These are phyloP conservation scores for Leguminivora glycinivorella DNA, from an alignment of 1,140 invertebrate species.

Conservation along the genomic window DNA sequence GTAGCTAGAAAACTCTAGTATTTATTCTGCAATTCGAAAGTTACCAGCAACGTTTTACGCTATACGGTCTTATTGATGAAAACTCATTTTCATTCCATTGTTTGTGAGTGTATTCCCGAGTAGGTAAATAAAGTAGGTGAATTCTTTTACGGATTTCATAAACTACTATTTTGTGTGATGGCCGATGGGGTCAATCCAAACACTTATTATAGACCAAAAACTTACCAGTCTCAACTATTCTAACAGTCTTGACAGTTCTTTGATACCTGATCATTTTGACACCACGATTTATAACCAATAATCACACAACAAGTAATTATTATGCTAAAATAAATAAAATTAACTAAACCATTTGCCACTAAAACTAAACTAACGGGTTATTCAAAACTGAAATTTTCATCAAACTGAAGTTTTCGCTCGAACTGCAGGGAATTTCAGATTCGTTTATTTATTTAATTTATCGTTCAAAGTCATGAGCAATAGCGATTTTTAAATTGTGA, in stretches of 20 bases:
- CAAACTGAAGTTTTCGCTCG: conserved; percentile 20
- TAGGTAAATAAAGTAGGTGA: too few relatives aligned
- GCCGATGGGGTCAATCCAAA: too few relatives aligned
- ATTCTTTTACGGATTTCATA: too few relatives aligned
- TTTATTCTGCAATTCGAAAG: too few relatives aligned
- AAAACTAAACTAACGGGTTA: not conserved
- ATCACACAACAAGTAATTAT: not conserved
- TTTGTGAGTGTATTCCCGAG: too few relatives aligned
- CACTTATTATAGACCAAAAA: too few relatives aligned
- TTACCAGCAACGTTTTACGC: too few relatives aligned
- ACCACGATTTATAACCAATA: not conserved
- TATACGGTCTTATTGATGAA: too few relatives aligned
- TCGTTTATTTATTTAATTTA: conserved; percentile 24
- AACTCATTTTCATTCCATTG: too few relatives aligned
- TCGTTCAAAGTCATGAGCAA: not conserved
- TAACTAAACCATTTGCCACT: conserved; percentile 8
- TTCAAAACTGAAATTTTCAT: not conserved
- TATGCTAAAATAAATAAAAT: not conserved
- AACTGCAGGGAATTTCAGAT: conserved; percentile 2
- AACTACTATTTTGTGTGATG: too few relatives aligned
- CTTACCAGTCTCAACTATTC: conserved; percentile 12
- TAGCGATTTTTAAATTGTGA: not conserved
- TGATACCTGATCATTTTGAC: conserved; percentile 4
- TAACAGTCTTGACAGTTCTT: conserved; percentile 6
- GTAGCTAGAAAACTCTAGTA: too few relatives aligned